Evolutionary conservation across 2,797 vertebrate species (phyloP).

Genomic region (Tragopan temminckii): DNA sequence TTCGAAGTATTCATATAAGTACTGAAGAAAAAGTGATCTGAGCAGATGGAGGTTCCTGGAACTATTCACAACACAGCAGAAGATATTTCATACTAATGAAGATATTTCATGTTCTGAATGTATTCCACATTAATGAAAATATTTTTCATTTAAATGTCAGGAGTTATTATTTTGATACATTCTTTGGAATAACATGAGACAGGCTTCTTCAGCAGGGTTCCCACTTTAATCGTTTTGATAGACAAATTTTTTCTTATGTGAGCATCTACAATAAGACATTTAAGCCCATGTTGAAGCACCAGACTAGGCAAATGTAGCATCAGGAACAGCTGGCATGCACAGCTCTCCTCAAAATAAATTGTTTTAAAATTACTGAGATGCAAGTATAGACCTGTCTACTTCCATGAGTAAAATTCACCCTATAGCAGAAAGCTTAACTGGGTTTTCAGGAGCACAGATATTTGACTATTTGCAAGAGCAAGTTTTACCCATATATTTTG

Average conservation of each 20-base stretch:
- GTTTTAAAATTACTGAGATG: background rate
- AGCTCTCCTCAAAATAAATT: background rate
- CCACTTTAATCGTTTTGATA: background rate
- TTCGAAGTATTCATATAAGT: background rate
- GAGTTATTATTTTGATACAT: background rate
- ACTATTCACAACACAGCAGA: background rate
- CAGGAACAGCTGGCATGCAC: background rate
- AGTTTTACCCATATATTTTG: background rate
- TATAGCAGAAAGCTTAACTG: background rate
- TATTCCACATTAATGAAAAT: background rate
- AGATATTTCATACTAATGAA: background rate
- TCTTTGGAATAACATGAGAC: background rate
- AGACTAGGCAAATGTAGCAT: background rate
- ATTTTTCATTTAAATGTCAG: background rate
- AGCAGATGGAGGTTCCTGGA: background rate
- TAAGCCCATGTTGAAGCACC: background rate
- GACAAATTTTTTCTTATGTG: background rate
- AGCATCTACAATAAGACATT: background rate
- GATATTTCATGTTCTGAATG: background rate
- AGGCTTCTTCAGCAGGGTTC: background rate
- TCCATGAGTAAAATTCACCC: background rate
- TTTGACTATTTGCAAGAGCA: background rate
- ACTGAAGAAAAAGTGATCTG: background rate
- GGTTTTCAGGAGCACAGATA: background rate
- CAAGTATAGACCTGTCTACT: background rate